Evolutionary conservation across 64 coral and sea anemone genomes (phyloP).

Genomic region (Catalaphyllia jardinei): DNA sequence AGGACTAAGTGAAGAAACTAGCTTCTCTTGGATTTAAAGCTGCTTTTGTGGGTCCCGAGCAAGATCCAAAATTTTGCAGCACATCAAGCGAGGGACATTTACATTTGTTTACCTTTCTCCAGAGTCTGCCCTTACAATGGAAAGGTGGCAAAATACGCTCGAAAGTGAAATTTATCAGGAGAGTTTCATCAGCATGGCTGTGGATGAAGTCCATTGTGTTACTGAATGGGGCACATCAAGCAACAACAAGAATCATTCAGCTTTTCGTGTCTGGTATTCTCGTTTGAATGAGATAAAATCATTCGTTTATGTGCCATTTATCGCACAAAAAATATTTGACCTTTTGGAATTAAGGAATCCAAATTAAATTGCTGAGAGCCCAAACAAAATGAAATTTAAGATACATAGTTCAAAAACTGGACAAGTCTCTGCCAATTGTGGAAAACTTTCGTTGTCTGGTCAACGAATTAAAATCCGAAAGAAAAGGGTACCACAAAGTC

Average conservation of each 20-base stretch:
- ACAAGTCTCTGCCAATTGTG: slow-evolving; percentile 42
- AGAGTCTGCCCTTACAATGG: too few species aligned
- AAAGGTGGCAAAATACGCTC: too few species aligned
- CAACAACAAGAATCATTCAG: neutral
- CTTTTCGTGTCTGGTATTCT: slow-evolving; percentile 35
- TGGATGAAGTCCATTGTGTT: slow-evolving; percentile 57
- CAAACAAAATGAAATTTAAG: slow-evolving; percentile 50
- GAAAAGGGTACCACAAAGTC: slow-evolving; percentile 33
- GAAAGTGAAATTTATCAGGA: too few species aligned
- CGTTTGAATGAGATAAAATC: slow-evolving; percentile 28
- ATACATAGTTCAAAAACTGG: slow-evolving; percentile 32
- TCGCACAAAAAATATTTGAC: slow-evolving; percentile 38
- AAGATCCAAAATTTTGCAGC: too few species aligned
- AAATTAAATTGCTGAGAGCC: slow-evolving; percentile 31
- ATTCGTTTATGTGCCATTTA: slow-evolving; percentile 9
- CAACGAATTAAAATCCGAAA: slow-evolving; percentile 17
- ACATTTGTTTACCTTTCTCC: too few species aligned
- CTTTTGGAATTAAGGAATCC: slow-evolving; percentile 36
- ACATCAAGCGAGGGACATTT: too few species aligned
- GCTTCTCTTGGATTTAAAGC: too few species aligned
- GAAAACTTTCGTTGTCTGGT: slow-evolving; percentile 49
- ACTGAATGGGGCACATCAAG: slow-evolving; percentile 39
- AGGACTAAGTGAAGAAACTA: too few species aligned
- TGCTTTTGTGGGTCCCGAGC: too few species aligned
- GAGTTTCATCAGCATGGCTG: too few species aligned